phyloP scores from a whole-genome alignment of 2,797 vertebrate genomes.

The Xyrichtys novacula region DNA sequence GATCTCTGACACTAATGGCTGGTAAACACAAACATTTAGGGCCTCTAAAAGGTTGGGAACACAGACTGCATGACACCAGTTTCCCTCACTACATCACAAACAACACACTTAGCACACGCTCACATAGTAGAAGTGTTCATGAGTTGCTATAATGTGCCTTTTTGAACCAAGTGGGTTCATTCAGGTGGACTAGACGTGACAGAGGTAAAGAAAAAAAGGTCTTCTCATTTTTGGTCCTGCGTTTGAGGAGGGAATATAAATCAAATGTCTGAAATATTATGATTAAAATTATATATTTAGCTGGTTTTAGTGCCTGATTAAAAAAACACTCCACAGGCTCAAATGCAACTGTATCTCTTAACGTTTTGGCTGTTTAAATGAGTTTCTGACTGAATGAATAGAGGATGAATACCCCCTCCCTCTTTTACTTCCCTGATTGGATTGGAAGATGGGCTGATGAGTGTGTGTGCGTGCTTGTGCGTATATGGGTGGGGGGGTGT shows the following conservation, averaged over 20 bases:
- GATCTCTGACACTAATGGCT: slow-evolving; percentile 80
- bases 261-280: neutral
- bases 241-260: neutral
- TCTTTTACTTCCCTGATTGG: slow-evolving; percentile 71
- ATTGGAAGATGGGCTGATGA: slow-evolving; percentile 65
- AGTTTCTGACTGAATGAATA: slow-evolving; percentile 67
- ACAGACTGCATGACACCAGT: slow-evolving; percentile 61
- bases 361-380: slow-evolving; percentile 60
- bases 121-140: neutral
- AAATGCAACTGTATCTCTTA: slow-evolving; percentile 55
- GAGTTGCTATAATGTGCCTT: neutral
- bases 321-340: slow-evolving; percentile 19
- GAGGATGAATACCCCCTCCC: slow-evolving; percentile 55
- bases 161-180: neutral
- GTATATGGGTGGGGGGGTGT: slow-evolving; percentile 47
- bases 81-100: slow-evolving; percentile 7
- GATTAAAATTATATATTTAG: neutral
- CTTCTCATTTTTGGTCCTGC: neutral
- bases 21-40: slow-evolving; percentile 83
- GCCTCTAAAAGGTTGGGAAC: slow-evolving; percentile 65
- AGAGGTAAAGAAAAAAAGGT: neutral
- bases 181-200: neutral
- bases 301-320: slow-evolving; percentile 2
- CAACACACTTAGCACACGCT: neutral
- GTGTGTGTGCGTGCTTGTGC: slow-evolving; percentile 48